These are phyloP conservation scores for Panthera uncia DNA, from an alignment of 2,113 vertebrate genomes.

Conservation along the genomic window DNA sequence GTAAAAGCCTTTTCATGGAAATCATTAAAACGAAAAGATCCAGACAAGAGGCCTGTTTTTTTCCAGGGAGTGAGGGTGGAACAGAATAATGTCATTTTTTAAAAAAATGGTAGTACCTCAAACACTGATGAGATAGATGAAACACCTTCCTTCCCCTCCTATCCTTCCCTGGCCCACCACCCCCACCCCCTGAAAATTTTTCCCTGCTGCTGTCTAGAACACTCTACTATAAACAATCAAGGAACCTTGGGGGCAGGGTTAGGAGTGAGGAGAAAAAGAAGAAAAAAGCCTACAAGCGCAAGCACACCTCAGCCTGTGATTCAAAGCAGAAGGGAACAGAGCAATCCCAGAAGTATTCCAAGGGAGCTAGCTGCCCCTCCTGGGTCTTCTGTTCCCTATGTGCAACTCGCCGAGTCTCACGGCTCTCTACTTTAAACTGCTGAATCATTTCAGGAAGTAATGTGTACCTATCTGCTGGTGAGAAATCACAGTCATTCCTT, in stretches of 20 bases:
- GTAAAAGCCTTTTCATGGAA: constrained; percentile 67
- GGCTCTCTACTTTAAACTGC: constrained; percentile 59
- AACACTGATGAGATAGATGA: constrained; percentile 43
- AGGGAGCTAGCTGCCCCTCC: constrained; percentile 46
- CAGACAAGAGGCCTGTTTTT: constrained; percentile 69
- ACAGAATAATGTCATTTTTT: constrained; percentile 54
- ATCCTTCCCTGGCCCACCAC: neutral
- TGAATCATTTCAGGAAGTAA: constrained; percentile 73
- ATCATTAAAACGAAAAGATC: constrained; percentile 74
- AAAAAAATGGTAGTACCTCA: constrained; percentile 37
- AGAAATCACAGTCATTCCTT: constrained; percentile 74
- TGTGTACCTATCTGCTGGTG: constrained; percentile 60
- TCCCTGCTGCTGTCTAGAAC: constrained; percentile 17
- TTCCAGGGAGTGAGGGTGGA: neutral
- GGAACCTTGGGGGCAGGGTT: neutral
- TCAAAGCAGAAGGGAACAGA: constrained; percentile 71
- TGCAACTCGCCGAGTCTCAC: constrained; percentile 19
- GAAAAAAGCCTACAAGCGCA: neutral
- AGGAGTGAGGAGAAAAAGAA: neutral
- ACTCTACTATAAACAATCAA: constrained; percentile 11
- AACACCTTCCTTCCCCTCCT: neutral
- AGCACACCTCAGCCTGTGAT: neutral
- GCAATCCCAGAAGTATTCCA: constrained; percentile 56
- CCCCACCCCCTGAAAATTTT: neutral
- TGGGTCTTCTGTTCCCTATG: neutral